A percentile compares a stretch with the other conserved stretches of the same genome.
Conservation (phyloP, 2,888 invertebrate genomes). For the Junonia oenone region DNA sequence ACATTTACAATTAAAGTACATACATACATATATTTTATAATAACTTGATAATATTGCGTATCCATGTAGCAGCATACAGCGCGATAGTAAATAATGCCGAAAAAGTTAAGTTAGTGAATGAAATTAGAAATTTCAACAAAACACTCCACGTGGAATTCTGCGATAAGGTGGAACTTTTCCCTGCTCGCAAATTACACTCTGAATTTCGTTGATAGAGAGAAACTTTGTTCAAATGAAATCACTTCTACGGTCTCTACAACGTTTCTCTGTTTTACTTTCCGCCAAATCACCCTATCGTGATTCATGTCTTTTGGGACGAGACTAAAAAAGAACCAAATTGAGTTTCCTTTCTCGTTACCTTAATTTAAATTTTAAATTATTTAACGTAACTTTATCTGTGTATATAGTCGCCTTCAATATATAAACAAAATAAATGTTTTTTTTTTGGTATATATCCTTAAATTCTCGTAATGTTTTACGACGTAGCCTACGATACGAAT, state of each 20-base stretch:
- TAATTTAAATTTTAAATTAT: constrained; percentile 35
- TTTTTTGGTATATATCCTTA: too few species aligned
- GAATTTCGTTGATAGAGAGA: constrained; percentile 72
- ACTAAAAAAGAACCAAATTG: constrained; percentile 38
- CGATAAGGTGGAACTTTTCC: constrained; percentile 73
- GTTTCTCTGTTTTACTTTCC: constrained; percentile 59
- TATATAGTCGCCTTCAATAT: constrained; percentile 4
- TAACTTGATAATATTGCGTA: not conserved
- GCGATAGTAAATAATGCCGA: constrained; percentile 19
- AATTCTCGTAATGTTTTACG: too few species aligned
- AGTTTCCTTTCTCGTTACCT: constrained; percentile 34
- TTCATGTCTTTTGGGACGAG: constrained; percentile 42
- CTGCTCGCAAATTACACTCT: constrained; percentile 71
- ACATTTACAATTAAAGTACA: too few species aligned
- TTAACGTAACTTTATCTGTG: constrained; percentile 16
- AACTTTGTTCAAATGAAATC: constrained; percentile 72
- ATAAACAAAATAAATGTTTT: not conserved
- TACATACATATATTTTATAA: not conserved
- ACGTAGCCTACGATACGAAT: too few species aligned
- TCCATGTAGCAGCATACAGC: not conserved
- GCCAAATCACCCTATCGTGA: constrained; percentile 48
- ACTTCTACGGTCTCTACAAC: constrained; percentile 60
- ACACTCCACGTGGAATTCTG: constrained; percentile 73
- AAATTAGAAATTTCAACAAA: constrained; percentile 67
- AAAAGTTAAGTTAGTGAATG: constrained; percentile 42